Evolutionary conservation across 2,888 invertebrate species (phyloP), one percentile per base, ranked within the genome.

Genomic region (Microctonus aethiopoides): DNA sequence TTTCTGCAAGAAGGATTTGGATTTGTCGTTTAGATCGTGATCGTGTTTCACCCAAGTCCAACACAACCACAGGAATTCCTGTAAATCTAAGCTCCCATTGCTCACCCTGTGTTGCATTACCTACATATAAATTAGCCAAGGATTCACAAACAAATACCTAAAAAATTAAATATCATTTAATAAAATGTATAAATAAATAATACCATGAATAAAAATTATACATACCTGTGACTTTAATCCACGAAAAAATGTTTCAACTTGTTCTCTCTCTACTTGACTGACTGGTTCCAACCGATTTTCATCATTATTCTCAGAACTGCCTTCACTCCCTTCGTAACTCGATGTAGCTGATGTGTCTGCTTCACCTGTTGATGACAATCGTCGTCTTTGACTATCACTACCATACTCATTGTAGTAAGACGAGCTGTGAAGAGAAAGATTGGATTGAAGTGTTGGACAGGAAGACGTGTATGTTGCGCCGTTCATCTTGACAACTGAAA

Each of bases 11-110:
- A 2, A 93, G 89, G 51, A 94, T 90, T 74, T 92, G 91, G 11
- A 94, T 91, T 26, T 91, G 89, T 34, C 93, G 89, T 78, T 91
- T 91, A 72, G 90, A 89, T 69, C 94, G 87, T 22, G 92, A 90
- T 67, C 92, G 88, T 11, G 93, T 92, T 79, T 93, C 93, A 0
- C 95, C 95, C 52, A 91, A 90, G 86, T 95, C 94, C 71, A 94
- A 89, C 6, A 95, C 88, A 11, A 95, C 89, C 3, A 94, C 91
- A 0, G 94, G 95, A 66, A 95, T 92, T 16, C 95, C 95, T 0
- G 94, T 94, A 85, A 91, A 92, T 72, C 91, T 90, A 61, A 94
- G 88, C 76, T 91, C 90, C 95, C 95, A 95, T 51, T 62, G 51
- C 63, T 86, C 81, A 63, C 90, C 89, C 73, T 89, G 88, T 67